phyloP scores from a whole-genome alignment of 2,113 vertebrate species.

The Cnemophilus loriae region DNA sequence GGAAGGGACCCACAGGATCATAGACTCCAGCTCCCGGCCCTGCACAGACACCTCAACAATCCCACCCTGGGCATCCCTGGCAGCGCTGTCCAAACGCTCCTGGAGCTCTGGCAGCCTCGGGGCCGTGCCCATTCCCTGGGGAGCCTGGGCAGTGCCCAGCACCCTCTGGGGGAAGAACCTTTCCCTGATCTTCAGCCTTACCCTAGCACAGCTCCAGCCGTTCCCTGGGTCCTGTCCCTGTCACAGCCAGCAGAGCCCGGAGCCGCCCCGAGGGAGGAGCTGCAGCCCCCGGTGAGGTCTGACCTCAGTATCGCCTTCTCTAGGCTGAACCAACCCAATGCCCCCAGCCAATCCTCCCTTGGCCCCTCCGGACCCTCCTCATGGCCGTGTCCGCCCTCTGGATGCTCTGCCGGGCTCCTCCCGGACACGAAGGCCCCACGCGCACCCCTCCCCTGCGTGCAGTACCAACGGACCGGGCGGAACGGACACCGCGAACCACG shows the following conservation, averaged over 20 bases:
- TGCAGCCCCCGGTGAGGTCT: neutral
- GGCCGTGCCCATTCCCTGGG: neutral
- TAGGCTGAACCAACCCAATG: neutral
- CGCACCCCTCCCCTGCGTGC: fast-evolving
- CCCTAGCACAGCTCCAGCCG: neutral
- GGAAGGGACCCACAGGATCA: neutral
- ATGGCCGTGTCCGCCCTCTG: neutral
- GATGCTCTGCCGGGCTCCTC: neutral
- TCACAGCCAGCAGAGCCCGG: fast-evolving
- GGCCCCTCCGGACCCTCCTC: neutral
- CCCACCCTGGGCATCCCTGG: neutral
- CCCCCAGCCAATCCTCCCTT: neutral
- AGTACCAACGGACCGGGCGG: fast-evolving
- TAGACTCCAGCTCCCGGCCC: fast-evolving
- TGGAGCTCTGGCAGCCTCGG: neutral
- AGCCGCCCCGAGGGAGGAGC: neutral
- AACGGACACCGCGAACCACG: fast-evolving
- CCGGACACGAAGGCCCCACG: neutral
- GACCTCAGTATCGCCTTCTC: neutral
- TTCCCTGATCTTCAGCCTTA: neutral
- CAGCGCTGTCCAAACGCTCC: neutral
- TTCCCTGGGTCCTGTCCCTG: neutral
- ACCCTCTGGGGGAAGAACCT: neutral
- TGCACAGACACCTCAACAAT: fast-evolving
- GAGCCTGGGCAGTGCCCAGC: neutral